Conservation (phyloP, 2,113 vertebrate species). For the Pygoscelis adeliae region DNA sequence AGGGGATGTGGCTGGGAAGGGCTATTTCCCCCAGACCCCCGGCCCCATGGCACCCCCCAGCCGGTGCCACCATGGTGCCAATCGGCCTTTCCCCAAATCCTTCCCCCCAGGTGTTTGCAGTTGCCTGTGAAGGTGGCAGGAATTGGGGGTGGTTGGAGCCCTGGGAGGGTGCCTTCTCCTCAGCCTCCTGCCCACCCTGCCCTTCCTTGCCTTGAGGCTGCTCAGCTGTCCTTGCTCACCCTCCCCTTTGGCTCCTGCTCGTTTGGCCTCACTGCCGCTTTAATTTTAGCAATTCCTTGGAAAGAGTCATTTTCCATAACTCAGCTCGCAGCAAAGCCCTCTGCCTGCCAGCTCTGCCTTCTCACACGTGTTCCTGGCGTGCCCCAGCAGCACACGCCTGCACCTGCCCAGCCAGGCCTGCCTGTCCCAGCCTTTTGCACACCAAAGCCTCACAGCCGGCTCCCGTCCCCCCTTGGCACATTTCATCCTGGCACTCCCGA, state of each 20-base stretch:
- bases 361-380: slow-evolving; percentile 52
- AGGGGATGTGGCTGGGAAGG: not conserved
- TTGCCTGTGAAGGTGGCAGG: not conserved
- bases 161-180: not conserved
- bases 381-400: slow-evolving; percentile 43
- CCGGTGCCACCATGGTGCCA: not conserved
- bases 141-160: not conserved
- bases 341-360: slow-evolving; percentile 60
- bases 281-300: slow-evolving; percentile 70
- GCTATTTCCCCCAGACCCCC: too few relatives aligned
- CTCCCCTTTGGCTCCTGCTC: slow-evolving; percentile 40
- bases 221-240: slow-evolving; percentile 9
- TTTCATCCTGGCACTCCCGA: not conserved
- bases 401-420: slow-evolving; percentile 48
- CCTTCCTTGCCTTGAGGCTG: not conserved
- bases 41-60: accelerated
- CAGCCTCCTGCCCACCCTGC: not conserved
- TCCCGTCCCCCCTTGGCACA: not conserved
- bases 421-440: slow-evolving; percentile 35
- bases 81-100: not conserved
- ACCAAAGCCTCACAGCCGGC: not conserved
- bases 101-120: not conserved
- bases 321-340: slow-evolving; percentile 40
- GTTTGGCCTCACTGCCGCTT: slow-evolving; percentile 11
- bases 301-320: slow-evolving; percentile 71